A percentile compares a stretch with the other conserved stretches of the same genome.
phyloP scores from a whole-genome alignment of 2,888 invertebrate genomes.

The Metopia argyrocephala region DNA sequence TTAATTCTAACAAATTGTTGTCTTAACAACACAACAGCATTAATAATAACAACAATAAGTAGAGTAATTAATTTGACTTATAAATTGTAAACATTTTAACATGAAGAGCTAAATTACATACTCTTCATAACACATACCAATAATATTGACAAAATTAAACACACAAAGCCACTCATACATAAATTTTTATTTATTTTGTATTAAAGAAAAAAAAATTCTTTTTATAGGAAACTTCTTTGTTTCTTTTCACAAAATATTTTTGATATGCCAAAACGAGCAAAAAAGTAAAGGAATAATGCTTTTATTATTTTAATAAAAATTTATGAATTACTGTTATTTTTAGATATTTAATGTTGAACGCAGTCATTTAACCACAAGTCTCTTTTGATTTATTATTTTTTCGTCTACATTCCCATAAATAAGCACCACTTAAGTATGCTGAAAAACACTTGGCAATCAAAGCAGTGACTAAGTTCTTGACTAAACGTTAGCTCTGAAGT shows the following conservation, averaged over 20 bases:
- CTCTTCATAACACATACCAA: not conserved
- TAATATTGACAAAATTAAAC: constrained; percentile 14
- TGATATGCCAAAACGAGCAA: not conserved
- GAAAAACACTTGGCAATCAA: too few relatives aligned
- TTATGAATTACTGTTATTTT: constrained; percentile 31
- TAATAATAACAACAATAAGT: not conserved
- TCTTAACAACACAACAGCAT: constrained; percentile 29
- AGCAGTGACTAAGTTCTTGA: too few relatives aligned
- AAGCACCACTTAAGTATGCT: not conserved
- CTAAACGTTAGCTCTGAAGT: too few relatives aligned
- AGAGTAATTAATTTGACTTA: constrained; percentile 54
- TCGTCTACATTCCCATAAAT: not conserved
- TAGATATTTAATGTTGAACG: not conserved
- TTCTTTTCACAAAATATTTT: too few relatives aligned
- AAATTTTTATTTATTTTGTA: not conserved
- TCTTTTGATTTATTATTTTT: constrained; percentile 26
- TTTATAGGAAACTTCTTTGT: too few relatives aligned
- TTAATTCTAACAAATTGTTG: constrained; percentile 52
- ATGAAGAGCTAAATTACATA: too few relatives aligned
- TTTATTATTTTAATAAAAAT: constrained; percentile 4
- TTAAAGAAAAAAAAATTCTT: not conserved
- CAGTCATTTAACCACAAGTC: not conserved
- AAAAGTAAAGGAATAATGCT: not conserved
- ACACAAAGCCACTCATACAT: not conserved
- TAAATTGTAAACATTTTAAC: constrained; percentile 26